These are phyloP conservation scores for Buceros bicornis DNA, from an alignment of 2,797 vertebrate genomes.

Conservation along the genomic window DNA sequence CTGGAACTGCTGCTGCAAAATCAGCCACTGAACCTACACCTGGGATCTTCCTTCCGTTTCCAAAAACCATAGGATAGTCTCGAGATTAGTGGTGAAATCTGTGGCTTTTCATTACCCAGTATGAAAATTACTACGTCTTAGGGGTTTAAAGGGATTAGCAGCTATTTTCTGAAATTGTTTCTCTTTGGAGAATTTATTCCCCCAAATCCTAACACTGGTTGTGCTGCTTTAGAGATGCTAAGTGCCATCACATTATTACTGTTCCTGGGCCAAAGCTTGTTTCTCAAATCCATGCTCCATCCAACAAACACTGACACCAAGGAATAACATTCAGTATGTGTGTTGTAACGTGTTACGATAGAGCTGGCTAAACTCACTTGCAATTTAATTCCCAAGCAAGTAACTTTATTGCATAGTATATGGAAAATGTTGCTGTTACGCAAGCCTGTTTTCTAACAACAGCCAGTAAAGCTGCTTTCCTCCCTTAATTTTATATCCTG, in stretches of 20 bases:
- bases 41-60: neutral
- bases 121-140: neutral
- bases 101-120: neutral
- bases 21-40: neutral
- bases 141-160: slow-evolving; percentile 6
- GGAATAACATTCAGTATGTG: neutral
- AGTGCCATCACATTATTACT: neutral
- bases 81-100: neutral
- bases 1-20: neutral
- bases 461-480: slow-evolving; percentile 1
- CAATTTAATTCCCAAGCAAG: slow-evolving; percentile 35
- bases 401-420: neutral
- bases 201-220: neutral
- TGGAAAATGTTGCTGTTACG: slow-evolving; percentile 21
- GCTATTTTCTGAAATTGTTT: slow-evolving; percentile 25
- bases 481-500: neutral
- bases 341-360: slow-evolving; percentile 41
- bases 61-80: neutral
- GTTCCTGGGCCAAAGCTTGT: neutral
- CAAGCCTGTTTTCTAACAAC: slow-evolving; percentile 36
- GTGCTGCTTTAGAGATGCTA: neutral
- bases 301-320: slow-evolving; percentile 51
- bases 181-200: neutral
- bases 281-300: slow-evolving; percentile 13
- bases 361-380: slow-evolving; percentile 47